Conservation (phyloP, 2,113 vertebrate genomes). For the Gracilinanus agilis region DNA sequence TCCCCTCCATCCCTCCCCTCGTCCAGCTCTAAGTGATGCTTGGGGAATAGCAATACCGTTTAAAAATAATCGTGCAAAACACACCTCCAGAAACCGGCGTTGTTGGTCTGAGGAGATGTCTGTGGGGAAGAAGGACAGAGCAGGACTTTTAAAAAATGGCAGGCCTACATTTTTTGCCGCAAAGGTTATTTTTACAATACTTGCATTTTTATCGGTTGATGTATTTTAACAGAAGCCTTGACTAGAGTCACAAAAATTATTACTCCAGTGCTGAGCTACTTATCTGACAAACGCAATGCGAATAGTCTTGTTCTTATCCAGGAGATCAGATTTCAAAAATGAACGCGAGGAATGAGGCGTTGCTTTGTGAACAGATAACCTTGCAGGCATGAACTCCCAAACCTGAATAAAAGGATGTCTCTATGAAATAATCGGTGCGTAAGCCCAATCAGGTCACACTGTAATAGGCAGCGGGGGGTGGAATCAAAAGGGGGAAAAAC, state of each 20-base stretch:
- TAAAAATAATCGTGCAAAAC: conserved; percentile 53
- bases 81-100: conserved; percentile 26
- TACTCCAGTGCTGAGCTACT: conserved; percentile 79
- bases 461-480: conserved; percentile 84
- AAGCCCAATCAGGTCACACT: conserved; percentile 86
- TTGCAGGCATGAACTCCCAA: conserved; percentile 85
- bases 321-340: conserved; percentile 86
- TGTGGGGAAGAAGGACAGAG: conserved; percentile 59
- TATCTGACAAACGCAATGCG: conserved; percentile 84
- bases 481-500: conserved; percentile 87
- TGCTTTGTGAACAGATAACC: conserved; percentile 87
- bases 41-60: neutral
- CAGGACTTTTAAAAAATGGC: conserved; percentile 44
- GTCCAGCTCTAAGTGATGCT: neutral
- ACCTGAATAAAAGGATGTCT: conserved; percentile 85
- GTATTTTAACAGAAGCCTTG: conserved; percentile 82
- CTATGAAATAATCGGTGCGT: conserved; percentile 86
- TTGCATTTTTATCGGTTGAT: conserved; percentile 86
- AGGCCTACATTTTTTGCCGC: conserved; percentile 72
- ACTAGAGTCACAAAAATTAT: conserved; percentile 86
- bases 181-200: conserved; percentile 85
- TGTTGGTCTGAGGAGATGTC: conserved; percentile 34
- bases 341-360: conserved; percentile 75
- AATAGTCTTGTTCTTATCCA: conserved; percentile 84
- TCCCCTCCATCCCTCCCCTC: neutral